These are phyloP conservation scores for Andrena cerasifolii DNA, from an alignment of 1,140 invertebrate genomes.

Conservation along the genomic window DNA sequence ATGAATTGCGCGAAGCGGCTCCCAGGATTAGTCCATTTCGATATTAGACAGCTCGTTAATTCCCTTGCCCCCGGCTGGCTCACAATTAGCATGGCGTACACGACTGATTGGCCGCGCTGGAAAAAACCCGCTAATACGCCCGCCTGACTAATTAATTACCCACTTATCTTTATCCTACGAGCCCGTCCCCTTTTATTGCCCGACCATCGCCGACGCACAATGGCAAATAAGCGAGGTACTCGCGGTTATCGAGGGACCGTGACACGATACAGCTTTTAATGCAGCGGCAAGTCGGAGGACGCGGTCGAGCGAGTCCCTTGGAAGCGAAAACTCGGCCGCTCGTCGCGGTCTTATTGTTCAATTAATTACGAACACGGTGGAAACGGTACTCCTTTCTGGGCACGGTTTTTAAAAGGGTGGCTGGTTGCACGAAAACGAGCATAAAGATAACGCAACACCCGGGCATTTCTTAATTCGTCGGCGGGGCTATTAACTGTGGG, in stretches of 20 bases:
- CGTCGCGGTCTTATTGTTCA: slow-evolving; percentile 7
- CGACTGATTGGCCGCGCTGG: too few relatives aligned
- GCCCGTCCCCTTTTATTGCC: slow-evolving; percentile 20
- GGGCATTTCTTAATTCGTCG: slow-evolving; percentile 61
- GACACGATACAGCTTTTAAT: too few relatives aligned
- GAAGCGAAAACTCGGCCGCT: background rate
- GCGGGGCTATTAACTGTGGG: slow-evolving; percentile 44
- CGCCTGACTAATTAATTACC: slow-evolving; percentile 58
- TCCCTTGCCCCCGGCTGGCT: slow-evolving; percentile 35
- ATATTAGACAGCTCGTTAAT: slow-evolving; percentile 61
- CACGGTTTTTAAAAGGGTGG: slow-evolving; percentile 9
- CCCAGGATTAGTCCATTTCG: slow-evolving; percentile 54
- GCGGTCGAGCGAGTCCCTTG: background rate
- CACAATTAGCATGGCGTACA: too few relatives aligned
- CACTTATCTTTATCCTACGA: slow-evolving; percentile 45
- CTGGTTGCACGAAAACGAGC: slow-evolving; percentile 1
- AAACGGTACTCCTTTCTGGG: background rate
- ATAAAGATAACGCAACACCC: slow-evolving; percentile 51
- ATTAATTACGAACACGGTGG: slow-evolving; percentile 20
- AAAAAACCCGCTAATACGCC: too few relatives aligned
- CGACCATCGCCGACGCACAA: slow-evolving; percentile 26
- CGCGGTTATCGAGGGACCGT: too few relatives aligned
- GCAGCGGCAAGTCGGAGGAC: background rate
- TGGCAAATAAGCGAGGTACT: slow-evolving; percentile 19
- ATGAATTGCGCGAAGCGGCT: slow-evolving; percentile 42